A percentile compares a stretch with the other conserved stretches of the same genome.
Evolutionary conservation across 2,113 vertebrate species (phyloP).

Genomic region (Upupa epops): DNA sequence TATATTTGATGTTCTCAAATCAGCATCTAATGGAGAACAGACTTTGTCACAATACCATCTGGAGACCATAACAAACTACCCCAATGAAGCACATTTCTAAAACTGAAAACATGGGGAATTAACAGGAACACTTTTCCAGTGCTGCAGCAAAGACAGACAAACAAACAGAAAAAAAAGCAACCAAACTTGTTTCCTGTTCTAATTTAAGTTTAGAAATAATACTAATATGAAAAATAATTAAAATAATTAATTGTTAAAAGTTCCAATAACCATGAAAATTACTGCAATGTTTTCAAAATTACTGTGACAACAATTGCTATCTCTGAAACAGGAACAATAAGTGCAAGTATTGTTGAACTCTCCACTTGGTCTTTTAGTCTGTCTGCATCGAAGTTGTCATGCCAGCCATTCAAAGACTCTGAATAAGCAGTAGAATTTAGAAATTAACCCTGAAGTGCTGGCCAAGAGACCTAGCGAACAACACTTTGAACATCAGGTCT

Average conservation of each 20-base stretch:
- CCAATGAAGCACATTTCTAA: neutral
- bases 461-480: neutral
- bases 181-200: neutral
- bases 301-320: neutral
- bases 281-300: neutral
- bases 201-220: neutral
- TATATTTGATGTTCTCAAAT: neutral
- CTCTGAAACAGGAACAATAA: neutral
- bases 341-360: neutral
- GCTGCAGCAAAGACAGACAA: neutral
- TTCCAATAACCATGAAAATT: neutral
- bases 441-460: neutral
- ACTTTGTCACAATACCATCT: slow-evolving; percentile 20
- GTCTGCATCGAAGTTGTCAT: neutral
- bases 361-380: neutral
- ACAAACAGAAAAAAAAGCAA: neutral
- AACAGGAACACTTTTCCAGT: neutral
- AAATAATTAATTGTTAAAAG: neutral
- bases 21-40: slow-evolving; percentile 1
- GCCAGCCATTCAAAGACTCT: neutral
- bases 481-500: neutral
- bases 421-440: neutral
- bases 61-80: neutral
- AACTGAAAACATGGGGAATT: neutral
- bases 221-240: neutral